A percentile compares a stretch with the other conserved stretches of the same genome.
These are phyloP conservation scores for Crotalus horridus DNA, from an alignment of 2,113 vertebrate species.

Conservation along the genomic window DNA sequence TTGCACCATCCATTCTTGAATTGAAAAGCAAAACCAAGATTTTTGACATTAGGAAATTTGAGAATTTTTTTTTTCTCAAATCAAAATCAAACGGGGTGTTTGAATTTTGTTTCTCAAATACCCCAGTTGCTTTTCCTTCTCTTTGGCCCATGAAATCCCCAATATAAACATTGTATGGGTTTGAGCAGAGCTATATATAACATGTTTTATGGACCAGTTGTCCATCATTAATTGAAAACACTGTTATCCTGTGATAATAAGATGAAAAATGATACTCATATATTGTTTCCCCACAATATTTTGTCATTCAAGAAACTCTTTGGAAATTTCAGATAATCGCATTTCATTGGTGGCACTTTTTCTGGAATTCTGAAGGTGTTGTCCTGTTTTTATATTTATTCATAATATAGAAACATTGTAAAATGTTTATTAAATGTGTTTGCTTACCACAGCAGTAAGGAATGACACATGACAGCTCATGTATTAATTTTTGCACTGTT, in stretches of 20 bases:
- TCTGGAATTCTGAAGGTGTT: background rate
- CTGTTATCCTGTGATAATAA: no score
- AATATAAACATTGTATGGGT: no score
- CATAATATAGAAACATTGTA: background rate
- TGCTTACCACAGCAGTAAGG: background rate
- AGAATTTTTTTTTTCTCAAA: background rate
- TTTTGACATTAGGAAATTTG: background rate
- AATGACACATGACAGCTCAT: background rate
- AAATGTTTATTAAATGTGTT: background rate
- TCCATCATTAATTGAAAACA: background rate
- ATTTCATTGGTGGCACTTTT: background rate
- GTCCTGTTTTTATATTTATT: background rate
- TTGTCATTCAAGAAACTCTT: background rate
- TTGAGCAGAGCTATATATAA: background rate
- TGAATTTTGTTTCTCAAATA: background rate
- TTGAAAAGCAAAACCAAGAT: background rate
- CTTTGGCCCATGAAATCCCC: background rate
- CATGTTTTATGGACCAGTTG: background rate
- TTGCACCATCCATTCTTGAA: background rate
- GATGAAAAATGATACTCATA: background rate
- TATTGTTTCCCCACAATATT: background rate
- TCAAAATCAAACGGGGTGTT: background rate
- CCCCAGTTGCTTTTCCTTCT: background rate
- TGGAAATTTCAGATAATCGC: background rate
- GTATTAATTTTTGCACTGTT: background rate